phyloP scores from a whole-genome alignment of 1,140 invertebrate genomes.

The Ladona fulva region DNA sequence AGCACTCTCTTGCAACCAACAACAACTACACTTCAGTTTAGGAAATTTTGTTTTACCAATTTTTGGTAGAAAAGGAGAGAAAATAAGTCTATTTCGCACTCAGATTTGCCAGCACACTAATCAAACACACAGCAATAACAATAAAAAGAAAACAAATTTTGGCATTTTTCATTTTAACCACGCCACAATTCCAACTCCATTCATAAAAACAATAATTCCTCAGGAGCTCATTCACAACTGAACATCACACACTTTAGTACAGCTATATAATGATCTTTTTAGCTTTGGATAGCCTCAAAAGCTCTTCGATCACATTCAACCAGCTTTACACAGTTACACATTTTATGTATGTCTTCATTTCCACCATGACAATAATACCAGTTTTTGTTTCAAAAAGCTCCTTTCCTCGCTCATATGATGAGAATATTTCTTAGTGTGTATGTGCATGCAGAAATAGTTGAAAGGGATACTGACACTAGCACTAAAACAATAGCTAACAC shows the following conservation, averaged over 20 bases:
- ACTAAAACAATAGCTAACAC: conserved; percentile 10
- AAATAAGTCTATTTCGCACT: background rate
- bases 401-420: background rate
- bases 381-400: background rate
- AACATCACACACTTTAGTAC: background rate
- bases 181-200: conserved; percentile 2
- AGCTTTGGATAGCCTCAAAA: background rate
- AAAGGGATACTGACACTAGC: background rate
- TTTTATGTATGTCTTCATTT: background rate
- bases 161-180: background rate
- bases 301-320: background rate
- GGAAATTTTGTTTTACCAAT: background rate
- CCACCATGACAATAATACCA: background rate
- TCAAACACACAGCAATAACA: conserved; percentile 1
- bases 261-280: background rate
- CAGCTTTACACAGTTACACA: background rate
- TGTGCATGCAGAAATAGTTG: background rate
- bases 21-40: background rate
- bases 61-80: background rate
- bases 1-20: conserved; percentile 2
- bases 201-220: conserved; percentile 6
- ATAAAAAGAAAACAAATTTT: conserved; percentile 1
- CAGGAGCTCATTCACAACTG: background rate
- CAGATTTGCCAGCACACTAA: background rate
- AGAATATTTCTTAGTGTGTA: background rate